Evolutionary conservation across 1,140 invertebrate species (phyloP).

Genomic region (Aleiodes sp.): DNA sequence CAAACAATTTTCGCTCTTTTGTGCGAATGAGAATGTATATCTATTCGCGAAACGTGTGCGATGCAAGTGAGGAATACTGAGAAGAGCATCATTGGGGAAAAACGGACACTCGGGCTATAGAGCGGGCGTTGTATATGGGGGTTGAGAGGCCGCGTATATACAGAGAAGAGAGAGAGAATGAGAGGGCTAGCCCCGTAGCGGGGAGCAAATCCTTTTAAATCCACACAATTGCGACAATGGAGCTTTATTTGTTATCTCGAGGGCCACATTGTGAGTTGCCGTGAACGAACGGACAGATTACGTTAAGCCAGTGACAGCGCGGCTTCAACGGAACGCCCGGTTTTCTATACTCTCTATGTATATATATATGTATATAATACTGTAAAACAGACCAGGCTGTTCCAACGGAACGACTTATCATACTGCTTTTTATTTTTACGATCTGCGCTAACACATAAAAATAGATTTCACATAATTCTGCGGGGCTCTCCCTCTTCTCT

Average conservation of each 20-base stretch:
- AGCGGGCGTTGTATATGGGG: not conserved
- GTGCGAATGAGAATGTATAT: not conserved
- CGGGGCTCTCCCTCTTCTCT: conserved; percentile 24
- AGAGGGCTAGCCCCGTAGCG: conserved; percentile 35
- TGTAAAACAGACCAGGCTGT: conserved; percentile 9
- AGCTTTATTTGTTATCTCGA: conserved; percentile 69
- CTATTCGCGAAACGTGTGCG: conserved; percentile 33
- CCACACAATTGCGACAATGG: conserved; percentile 68
- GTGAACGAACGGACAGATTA: conserved; percentile 67
- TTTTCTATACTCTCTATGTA: conserved; percentile 11
- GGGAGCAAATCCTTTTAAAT: conserved; percentile 67
- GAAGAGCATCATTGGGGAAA: not conserved
- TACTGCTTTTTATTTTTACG: conserved; percentile 58
- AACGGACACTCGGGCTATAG: not conserved
- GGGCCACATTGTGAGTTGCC: conserved; percentile 67
- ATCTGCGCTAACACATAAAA: conserved; percentile 38
- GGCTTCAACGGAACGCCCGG: conserved; percentile 54
- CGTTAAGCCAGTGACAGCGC: conserved; percentile 62
- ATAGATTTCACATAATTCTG: conserved; percentile 34
- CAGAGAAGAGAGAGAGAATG: not conserved
- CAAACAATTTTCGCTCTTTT: not conserved
- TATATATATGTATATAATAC: conserved; percentile 22
- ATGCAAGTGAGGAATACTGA: no score
- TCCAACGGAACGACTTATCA: conserved; percentile 55
- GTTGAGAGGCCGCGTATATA: conserved; percentile 5